These are phyloP conservation scores for Listrodromus nycthemerus DNA, from an alignment of 2,888 invertebrate species.

Conservation along the genomic window DNA sequence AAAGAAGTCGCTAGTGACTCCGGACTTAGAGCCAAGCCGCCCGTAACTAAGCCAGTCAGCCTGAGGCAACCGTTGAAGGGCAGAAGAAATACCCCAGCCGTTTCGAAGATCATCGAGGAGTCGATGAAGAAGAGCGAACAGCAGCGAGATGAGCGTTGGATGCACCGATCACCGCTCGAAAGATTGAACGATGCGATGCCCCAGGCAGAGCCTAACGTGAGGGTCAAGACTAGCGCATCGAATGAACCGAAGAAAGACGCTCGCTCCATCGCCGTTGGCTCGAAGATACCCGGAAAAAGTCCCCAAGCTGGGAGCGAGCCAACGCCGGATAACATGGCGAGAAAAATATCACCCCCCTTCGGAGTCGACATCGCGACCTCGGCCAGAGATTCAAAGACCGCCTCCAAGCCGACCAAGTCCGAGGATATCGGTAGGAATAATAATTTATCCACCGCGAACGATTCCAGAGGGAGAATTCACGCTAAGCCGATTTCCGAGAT, in stretches of 20 bases:
- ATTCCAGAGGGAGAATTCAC: constrained; percentile 19
- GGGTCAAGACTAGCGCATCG: constrained; percentile 50
- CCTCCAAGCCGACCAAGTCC: not conserved
- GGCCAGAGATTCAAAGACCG: constrained; percentile 19
- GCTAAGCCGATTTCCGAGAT: constrained; percentile 51
- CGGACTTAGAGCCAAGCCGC: constrained; percentile 20
- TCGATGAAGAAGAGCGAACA: constrained; percentile 48
- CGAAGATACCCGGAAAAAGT: constrained; percentile 38
- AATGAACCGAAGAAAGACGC: constrained; percentile 36
- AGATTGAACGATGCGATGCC: constrained; percentile 27
- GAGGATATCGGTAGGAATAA: not conserved
- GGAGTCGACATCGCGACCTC: constrained; percentile 6
- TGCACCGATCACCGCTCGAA: constrained; percentile 4
- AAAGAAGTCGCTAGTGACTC: constrained; percentile 39
- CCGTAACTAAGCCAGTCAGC: constrained; percentile 31
- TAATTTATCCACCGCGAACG: constrained; percentile 41
- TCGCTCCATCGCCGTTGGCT: constrained; percentile 7
- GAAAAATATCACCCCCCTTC: constrained; percentile 29
- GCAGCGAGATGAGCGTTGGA: constrained; percentile 3
- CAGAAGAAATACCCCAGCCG: constrained; percentile 20
- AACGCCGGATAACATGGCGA: constrained; percentile 13
- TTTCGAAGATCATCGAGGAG: constrained; percentile 56
- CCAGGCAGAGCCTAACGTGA: constrained; percentile 39
- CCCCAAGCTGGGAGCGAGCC: constrained; percentile 5
- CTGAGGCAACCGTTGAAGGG: constrained; percentile 34